A percentile compares a stretch with the other conserved stretches of the same genome.
Conservation (phyloP, 1,140 invertebrate species). For the Drosophila carrolli region DNA sequence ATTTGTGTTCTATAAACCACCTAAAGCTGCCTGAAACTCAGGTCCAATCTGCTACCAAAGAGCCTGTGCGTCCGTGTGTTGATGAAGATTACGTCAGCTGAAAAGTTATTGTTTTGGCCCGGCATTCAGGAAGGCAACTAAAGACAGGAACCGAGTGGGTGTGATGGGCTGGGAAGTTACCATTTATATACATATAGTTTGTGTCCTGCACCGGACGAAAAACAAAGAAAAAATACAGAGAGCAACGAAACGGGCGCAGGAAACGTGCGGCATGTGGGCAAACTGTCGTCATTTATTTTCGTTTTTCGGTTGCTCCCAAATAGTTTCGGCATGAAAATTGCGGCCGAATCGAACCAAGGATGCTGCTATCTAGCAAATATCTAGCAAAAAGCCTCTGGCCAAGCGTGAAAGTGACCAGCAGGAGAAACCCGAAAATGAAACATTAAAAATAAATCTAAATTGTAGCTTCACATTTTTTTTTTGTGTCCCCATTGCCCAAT, state of each 20-base stretch:
- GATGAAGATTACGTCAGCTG: conserved; percentile 82
- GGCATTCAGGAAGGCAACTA: conserved; percentile 51
- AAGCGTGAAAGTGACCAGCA: conserved; percentile 64
- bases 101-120: conserved; percentile 78
- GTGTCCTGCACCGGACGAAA: conserved; percentile 35
- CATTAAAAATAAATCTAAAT: conserved; percentile 81
- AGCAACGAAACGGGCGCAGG: conserved; percentile 48
- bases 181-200: conserved; percentile 78
- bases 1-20: conserved; percentile 18
- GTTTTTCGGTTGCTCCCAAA: conserved; percentile 47
- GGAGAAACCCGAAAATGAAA: conserved; percentile 31
- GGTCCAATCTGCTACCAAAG: conserved; percentile 7
- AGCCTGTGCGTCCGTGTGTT: conserved; percentile 48
- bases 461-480: conserved; percentile 45
- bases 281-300: conserved; percentile 54
- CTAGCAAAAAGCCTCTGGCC: conserved; percentile 47
- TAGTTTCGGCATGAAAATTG: conserved; percentile 69
- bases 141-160: conserved; percentile 38
- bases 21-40: conserved; percentile 9
- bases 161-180: conserved; percentile 31
- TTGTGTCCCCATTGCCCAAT: conserved; percentile 8
- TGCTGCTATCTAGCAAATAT: conserved; percentile 38
- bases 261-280: conserved; percentile 71
- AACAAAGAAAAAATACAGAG: conserved; percentile 17
- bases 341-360: conserved; percentile 61